Evolutionary conservation across 1,140 invertebrate species (phyloP).

Genomic region (Elymnias hypermnestra): DNA sequence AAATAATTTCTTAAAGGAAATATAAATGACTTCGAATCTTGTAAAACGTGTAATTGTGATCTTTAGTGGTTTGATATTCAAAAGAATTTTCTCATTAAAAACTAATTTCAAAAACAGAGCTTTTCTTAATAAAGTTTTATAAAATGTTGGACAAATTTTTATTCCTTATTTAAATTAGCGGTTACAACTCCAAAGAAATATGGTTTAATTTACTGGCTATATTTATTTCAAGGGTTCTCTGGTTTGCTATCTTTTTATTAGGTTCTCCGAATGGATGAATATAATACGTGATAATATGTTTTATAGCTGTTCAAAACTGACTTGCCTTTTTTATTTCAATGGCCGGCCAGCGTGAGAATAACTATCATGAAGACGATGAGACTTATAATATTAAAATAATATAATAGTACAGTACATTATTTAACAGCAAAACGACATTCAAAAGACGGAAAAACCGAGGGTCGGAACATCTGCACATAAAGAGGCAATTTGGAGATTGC

Average conservation of each 20-base stretch:
- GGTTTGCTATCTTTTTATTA: not conserved
- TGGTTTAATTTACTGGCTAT: constrained; percentile 2
- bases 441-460: constrained; percentile 74
- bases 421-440: constrained; percentile 74
- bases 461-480: constrained; percentile 74
- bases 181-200: constrained; percentile 5
- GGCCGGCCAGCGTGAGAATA: too few relatives aligned
- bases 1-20: constrained; percentile 56
- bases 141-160: constrained; percentile 18
- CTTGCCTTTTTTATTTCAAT: too few relatives aligned
- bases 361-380: too few relatives aligned
- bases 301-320: too few relatives aligned
- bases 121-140: constrained; percentile 19
- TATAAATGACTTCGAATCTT: constrained; percentile 69
- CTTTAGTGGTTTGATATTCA: constrained; percentile 62
- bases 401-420: constrained; percentile 71
- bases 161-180: constrained; percentile 17
- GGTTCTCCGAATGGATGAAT: not conserved
- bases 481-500: constrained; percentile 76
- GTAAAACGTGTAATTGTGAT: constrained; percentile 64
- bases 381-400: constrained; percentile 51
- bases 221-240: constrained; percentile 4
- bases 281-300: not conserved
- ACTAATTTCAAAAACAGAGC: constrained; percentile 35
- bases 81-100: constrained; percentile 31